Base-by-base conservation (phyloP, 2,888 invertebrate species). In the Drosophila prostipennis region DNA sequence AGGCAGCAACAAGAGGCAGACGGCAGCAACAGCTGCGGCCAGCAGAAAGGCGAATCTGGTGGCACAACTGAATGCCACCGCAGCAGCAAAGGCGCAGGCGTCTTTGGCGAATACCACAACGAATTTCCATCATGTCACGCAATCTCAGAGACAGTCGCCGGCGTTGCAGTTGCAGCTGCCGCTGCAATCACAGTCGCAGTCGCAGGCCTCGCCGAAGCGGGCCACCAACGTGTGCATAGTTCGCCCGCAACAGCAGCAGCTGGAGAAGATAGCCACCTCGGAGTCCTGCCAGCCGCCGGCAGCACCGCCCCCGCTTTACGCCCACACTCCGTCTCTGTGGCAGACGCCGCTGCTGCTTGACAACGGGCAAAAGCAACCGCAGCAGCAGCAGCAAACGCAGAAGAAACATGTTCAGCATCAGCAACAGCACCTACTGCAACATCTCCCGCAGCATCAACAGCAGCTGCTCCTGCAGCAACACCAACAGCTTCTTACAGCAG, bases 281-380 rank as follows among this genome's bases (percentile, higher is more conserved):
- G 48, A 76, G 76, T 59, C 52, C 48, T 58, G 69, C 53, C 59
- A 71, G 60, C 39, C 65, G 60, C 39, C 73, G 64, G 45, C 80
- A 34, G 85, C 80, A 32, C 86, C 89, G 51, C 77, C 89, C 42
- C 80, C 89, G 49, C 80, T 82, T 48, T 86, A 71, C 59, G 85
- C 74, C 75, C 90, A 80, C 72, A 90, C 90, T 45, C 90, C 90
- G 8, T 90, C 90, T 51, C 72, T 90, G 79, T 90, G 90, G 90
- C 90, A 90, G 72, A 90, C 90, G 5, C 90, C 90, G 36, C 77
- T 90, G 19, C 76, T 90, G 29, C 77, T 90, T 78, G 90, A 90
- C 39, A 78, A 84, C 46, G 72, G 58, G 36, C 80, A 83, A 49
- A 86, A 81, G 57, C 79, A 80, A 40, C 67, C 69, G 14, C 78